Evolutionary conservation across 2,113 vertebrate genomes (phyloP).

Genomic region (Cyanoderma ruficeps): DNA sequence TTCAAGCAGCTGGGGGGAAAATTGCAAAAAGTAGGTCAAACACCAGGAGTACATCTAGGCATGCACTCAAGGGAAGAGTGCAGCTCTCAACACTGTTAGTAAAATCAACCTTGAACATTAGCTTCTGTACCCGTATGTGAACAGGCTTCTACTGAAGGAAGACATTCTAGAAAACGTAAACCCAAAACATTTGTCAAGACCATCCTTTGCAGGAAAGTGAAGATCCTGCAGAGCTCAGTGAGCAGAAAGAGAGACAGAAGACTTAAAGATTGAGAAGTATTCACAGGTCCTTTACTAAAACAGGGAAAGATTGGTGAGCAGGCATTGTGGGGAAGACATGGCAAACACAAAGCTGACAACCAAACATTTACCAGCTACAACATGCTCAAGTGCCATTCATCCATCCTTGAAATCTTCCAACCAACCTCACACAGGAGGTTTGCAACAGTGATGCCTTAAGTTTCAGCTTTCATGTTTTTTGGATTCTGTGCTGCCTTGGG

Average conservation of each 20-base stretch:
- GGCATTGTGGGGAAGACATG: neutral
- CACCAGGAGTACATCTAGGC: neutral
- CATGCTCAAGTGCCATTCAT: neutral
- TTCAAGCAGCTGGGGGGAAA: neutral
- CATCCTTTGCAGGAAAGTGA: neutral
- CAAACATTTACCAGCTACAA: neutral
- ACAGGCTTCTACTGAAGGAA: neutral
- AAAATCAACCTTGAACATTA: neutral
- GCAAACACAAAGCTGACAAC: neutral
- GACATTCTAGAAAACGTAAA: neutral
- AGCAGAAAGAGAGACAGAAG: neutral
- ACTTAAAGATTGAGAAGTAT: neutral
- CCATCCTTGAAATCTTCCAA: neutral
- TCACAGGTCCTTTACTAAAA: neutral
- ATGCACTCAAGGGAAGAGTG: neutral
- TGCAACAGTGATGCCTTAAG: neutral
- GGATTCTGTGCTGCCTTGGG: too few species aligned
- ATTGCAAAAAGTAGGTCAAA: neutral
- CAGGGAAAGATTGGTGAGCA: neutral
- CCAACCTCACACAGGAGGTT: neutral
- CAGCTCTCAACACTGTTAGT: neutral
- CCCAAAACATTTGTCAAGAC: neutral
- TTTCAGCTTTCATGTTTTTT: too few species aligned
- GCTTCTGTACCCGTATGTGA: neutral
- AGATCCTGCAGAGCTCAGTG: neutral